Conservation (phyloP, 2,797 vertebrate genomes). For the Ctenopoma kingsleyae region DNA sequence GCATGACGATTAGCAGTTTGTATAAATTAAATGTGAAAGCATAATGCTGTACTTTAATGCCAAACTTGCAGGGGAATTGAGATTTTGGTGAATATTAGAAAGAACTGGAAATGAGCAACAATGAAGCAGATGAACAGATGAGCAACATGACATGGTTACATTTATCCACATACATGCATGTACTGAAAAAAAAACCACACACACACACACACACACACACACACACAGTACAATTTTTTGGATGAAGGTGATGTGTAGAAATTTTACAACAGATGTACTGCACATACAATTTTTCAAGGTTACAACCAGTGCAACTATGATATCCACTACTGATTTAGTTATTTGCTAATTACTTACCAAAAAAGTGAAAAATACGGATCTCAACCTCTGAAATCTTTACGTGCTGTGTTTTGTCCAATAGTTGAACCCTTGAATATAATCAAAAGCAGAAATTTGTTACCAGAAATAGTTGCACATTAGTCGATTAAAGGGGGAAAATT, state of each 20-base stretch:
- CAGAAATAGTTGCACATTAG: not conserved
- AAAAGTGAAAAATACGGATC: too few relatives aligned
- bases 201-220: not conserved
- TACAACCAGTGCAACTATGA: not conserved
- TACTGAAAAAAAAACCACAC: not conserved
- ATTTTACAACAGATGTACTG: not conserved
- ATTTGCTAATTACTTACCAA: not conserved
- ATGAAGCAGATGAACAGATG: constrained; percentile 1
- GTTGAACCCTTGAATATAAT: not conserved
- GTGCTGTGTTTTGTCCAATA: not conserved
- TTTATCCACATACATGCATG: too few relatives aligned
- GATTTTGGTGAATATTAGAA: constrained; percentile 49
- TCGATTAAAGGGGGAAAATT: too few relatives aligned
- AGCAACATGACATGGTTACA: too few relatives aligned
- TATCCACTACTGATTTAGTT: not conserved
- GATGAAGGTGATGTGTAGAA: not conserved
- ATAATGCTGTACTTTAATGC: constrained; percentile 41
- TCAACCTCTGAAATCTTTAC: not conserved
- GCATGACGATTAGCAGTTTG: constrained; percentile 70
- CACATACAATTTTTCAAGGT: not conserved
- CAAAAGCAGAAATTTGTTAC: not conserved
- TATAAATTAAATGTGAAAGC: constrained; percentile 73
- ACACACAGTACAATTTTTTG: not conserved
- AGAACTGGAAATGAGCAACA: constrained; percentile 19
- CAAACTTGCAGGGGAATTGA: constrained; percentile 42